phyloP scores from a whole-genome alignment of 2,888 invertebrate genomes.

The Linnaemya tessellans region DNA sequence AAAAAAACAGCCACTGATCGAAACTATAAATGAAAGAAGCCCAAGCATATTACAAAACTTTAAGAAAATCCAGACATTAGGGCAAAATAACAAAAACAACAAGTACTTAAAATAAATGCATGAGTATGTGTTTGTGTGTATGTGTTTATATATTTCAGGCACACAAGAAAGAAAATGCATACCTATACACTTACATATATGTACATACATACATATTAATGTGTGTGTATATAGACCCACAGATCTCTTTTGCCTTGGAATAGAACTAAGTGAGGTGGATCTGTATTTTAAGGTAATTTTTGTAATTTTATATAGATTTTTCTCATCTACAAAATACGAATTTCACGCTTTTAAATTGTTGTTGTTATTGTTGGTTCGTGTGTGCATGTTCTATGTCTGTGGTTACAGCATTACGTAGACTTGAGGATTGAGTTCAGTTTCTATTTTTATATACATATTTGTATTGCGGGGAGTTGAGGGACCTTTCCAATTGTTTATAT shows the following conservation, averaged over 20 bases:
- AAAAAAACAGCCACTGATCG: constrained; percentile 14
- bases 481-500: constrained; percentile 13
- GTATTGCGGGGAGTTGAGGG: constrained; percentile 17
- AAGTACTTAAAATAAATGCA: constrained; percentile 27
- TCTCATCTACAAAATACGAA: not conserved
- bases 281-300: constrained; percentile 58
- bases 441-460: constrained; percentile 62
- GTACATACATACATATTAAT: not conserved
- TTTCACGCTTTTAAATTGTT: constrained; percentile 23
- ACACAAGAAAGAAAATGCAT: not conserved
- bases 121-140: not conserved
- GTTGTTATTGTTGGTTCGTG: not conserved
- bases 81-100: constrained; percentile 42
- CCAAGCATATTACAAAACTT: constrained; percentile 26
- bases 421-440: constrained; percentile 70
- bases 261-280: constrained; percentile 29
- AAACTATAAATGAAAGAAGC: constrained; percentile 10
- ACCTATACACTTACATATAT: too few species aligned
- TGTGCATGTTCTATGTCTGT: constrained; percentile 4
- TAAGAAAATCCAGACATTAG: constrained; percentile 60
- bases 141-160: not conserved
- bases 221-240: not conserved
- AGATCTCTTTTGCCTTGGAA: constrained; percentile 7
- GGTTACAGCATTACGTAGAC: constrained; percentile 52
- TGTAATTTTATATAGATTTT: constrained; percentile 13